phyloP scores from a whole-genome alignment of 1,140 invertebrate species.

The Calephelis virginiensis region DNA sequence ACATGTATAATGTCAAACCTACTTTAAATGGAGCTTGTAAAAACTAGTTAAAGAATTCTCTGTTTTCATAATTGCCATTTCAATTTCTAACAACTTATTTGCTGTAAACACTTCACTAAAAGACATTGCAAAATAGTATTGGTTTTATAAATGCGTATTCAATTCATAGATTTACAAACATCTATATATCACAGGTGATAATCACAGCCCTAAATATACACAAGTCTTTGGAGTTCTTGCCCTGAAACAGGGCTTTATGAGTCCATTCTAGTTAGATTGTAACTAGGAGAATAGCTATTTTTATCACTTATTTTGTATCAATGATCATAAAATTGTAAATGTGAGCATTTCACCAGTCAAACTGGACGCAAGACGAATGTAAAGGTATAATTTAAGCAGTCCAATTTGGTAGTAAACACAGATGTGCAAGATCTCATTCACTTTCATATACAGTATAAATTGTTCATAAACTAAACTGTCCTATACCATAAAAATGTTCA shows the following conservation, averaged over 20 bases:
- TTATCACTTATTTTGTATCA: background rate
- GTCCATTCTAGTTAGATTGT: background rate
- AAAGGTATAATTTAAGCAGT: background rate
- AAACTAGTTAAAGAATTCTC: too few species aligned
- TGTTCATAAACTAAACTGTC: conserved; percentile 29
- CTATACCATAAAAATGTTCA: conserved; percentile 20
- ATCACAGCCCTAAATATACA: conserved; percentile 18
- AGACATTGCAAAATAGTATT: conserved; percentile 1
- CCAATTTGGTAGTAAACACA: background rate
- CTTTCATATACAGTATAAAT: conserved; percentile 26
- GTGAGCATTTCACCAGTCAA: background rate
- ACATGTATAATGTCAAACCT: too few species aligned
- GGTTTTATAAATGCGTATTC: conserved; percentile 13
- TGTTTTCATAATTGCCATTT: background rate
- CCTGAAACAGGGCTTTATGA: background rate
- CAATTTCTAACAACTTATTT: background rate
- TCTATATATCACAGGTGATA: conserved; percentile 22
- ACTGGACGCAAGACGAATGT: background rate
- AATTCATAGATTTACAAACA: conserved; percentile 25
- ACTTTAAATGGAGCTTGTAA: too few species aligned
- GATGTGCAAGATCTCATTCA: conserved; percentile 23
- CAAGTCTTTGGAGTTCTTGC: conserved; percentile 3
- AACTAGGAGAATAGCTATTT: background rate
- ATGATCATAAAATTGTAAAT: background rate
- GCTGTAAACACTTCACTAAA: conserved; percentile 1